Conservation (phyloP, 2,797 vertebrate genomes). For the Chaenodraco wilsoni region DNA sequence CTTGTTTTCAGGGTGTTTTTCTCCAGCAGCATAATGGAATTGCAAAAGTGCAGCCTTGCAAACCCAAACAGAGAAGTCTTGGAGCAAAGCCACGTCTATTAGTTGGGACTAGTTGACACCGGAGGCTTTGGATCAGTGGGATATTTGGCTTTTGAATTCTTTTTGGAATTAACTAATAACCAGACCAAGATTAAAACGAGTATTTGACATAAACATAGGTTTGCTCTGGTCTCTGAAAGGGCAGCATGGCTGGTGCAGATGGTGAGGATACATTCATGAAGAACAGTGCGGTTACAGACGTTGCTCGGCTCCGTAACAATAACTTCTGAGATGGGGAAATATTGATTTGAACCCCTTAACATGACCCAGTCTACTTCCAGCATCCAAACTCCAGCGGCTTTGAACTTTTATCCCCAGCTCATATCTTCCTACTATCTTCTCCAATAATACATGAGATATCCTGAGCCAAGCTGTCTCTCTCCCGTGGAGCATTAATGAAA, state of each 20-base stretch:
- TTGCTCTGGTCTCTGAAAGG: constrained; percentile 81
- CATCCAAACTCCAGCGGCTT: constrained; percentile 70
- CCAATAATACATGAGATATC: constrained; percentile 79
- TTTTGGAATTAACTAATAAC: constrained; percentile 77
- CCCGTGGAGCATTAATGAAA: constrained; percentile 78
- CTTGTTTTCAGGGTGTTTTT: constrained; percentile 84
- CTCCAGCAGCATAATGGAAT: constrained; percentile 88
- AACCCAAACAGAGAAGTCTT: constrained; percentile 83
- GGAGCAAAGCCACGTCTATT: constrained; percentile 81
- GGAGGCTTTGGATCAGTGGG: constrained; percentile 80
- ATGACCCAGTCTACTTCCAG: constrained; percentile 72
- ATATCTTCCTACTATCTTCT: constrained; percentile 72
- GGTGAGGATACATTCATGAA: constrained; percentile 87
- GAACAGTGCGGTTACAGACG: constrained; percentile 82
- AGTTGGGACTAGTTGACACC: constrained; percentile 71
- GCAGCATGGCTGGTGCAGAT: constrained; percentile 83
- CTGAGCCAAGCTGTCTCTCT: constrained; percentile 78
- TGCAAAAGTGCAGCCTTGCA: constrained; percentile 86
- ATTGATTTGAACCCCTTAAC: constrained; percentile 77
- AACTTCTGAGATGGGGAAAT: constrained; percentile 75
- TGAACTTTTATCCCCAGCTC: constrained; percentile 73
- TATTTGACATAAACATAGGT: constrained; percentile 74
- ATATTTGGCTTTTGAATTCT: constrained; percentile 83
- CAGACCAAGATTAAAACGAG: constrained; percentile 71
- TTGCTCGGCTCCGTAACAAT: constrained; percentile 77